Percentiles rank a stretch among this genome's conserved stretches.
These are phyloP conservation scores for Thelaira solivaga DNA, from an alignment of 2,888 invertebrate genomes.

Conservation along the genomic window DNA sequence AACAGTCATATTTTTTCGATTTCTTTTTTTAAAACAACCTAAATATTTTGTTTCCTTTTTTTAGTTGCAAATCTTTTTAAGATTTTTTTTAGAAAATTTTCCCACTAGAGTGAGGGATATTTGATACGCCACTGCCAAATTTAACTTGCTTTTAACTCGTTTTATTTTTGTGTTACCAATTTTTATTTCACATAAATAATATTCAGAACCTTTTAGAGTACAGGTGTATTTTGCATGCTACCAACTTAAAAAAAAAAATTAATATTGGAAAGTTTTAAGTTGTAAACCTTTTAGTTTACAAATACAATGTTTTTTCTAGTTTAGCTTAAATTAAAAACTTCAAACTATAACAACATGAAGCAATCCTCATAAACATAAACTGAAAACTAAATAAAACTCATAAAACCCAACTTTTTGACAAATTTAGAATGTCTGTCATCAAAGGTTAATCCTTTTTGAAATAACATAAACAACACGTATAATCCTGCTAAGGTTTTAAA, in stretches of 20 bases:
- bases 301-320: background rate
- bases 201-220: no score
- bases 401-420: constrained; percentile 32
- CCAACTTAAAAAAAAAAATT: background rate
- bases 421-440: constrained; percentile 48
- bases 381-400: background rate
- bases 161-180: no score
- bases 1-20: no score
- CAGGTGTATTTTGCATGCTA: no score
- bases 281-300: constrained; percentile 8
- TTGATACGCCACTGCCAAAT: no score
- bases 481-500: constrained; percentile 49
- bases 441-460: constrained; percentile 46
- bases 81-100: no score
- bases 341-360: background rate
- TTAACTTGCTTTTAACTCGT: no score
- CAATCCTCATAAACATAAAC: background rate
- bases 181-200: no score
- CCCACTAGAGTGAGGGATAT: no score
- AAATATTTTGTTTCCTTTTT: no score
- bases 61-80: no score
- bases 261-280: background rate
- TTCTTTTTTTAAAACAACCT: no score
- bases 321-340: background rate
- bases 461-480: constrained; percentile 47